Percentiles rank a stretch among this genome's conserved stretches.
phyloP scores from a whole-genome alignment of 1,140 invertebrate species.

The Holotrichia oblita region DNA sequence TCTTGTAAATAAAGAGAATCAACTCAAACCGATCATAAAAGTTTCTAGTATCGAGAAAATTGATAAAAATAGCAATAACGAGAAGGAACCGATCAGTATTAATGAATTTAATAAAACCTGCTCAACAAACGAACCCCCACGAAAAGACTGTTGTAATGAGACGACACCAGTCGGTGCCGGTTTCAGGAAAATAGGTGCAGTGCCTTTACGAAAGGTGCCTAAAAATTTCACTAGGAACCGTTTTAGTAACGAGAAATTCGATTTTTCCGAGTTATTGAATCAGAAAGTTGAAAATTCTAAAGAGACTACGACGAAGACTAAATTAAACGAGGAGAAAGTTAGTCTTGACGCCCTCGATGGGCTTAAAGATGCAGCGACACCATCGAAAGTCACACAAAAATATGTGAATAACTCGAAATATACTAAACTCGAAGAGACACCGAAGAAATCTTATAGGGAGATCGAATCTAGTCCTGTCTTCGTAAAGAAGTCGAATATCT shows the following conservation, averaged over 20 bases:
- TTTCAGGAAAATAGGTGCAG: neutral
- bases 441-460: neutral
- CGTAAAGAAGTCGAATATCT: constrained; percentile 21
- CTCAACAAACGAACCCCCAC: constrained; percentile 2
- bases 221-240: constrained; percentile 59
- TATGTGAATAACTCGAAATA: constrained; percentile 47
- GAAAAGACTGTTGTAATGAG: constrained; percentile 39
- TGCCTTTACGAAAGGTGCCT: constrained; percentile 53
- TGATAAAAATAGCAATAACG: neutral
- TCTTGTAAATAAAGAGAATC: constrained; percentile 24
- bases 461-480: constrained; percentile 19
- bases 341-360: constrained; percentile 27
- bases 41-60: neutral
- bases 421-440: neutral
- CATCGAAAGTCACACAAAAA: constrained; percentile 55
- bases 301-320: neutral
- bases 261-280: constrained; percentile 38
- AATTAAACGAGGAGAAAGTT: constrained; percentile 1
- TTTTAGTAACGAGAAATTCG: constrained; percentile 42
- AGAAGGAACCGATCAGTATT: constrained; percentile 14
- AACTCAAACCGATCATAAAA: constrained; percentile 50
- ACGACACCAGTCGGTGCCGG: constrained; percentile 46
- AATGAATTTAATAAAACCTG: neutral
- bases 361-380: constrained; percentile 42
- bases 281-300: neutral